These are phyloP conservation scores for Eulacestoma nigropectus DNA, from an alignment of 2,113 vertebrate species.

Conservation along the genomic window DNA sequence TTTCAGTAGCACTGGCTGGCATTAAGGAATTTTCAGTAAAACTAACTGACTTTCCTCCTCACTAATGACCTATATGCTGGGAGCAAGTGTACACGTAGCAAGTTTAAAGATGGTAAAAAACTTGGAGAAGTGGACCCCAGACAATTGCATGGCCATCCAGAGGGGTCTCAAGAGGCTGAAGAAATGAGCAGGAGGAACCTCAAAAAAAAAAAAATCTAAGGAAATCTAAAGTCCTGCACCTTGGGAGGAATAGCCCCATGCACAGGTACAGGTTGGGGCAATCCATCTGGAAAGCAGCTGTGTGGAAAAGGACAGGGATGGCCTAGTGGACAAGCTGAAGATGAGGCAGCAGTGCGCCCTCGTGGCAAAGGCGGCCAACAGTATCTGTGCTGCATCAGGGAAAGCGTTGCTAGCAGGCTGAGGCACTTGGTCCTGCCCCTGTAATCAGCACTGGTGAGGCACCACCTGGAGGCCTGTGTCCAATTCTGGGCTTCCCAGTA, in stretches of 20 bases:
- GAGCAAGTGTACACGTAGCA: background rate
- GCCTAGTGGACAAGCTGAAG: background rate
- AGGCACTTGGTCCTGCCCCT: background rate
- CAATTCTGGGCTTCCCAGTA: background rate
- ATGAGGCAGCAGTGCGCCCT: constrained; percentile 38
- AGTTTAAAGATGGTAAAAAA: background rate
- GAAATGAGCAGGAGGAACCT: background rate
- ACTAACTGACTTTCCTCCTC: background rate
- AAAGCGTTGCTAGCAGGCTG: background rate
- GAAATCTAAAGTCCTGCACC: background rate
- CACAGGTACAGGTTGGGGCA: background rate
- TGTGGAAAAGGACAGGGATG: background rate
- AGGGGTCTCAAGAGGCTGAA: background rate
- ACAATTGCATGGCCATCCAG: background rate
- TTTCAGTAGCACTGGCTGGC: background rate
- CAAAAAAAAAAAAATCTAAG: background rate
- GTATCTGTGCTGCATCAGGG: background rate
- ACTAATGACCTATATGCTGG: background rate
- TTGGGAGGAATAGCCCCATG: background rate
- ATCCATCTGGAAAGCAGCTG: background rate
- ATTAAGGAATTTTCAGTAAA: background rate
- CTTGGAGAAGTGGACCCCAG: background rate
- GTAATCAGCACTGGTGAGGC: background rate
- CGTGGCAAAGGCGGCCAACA: background rate
- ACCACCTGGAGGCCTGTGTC: background rate